Conservation (phyloP, 2,888 invertebrate genomes). For the Noctua janthe region DNA sequence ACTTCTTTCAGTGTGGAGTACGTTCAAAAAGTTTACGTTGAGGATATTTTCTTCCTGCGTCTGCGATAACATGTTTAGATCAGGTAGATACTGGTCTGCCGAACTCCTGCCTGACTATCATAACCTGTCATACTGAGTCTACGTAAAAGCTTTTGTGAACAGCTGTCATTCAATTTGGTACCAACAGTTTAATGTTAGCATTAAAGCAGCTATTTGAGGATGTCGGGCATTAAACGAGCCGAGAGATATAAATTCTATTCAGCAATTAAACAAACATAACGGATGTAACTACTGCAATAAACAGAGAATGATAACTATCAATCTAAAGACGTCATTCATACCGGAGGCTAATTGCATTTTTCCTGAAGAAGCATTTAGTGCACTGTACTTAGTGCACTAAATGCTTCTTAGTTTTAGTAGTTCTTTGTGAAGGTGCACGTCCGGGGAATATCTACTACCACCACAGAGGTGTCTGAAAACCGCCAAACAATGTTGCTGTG, state of each 20-base stretch:
- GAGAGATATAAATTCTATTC: conserved; percentile 48
- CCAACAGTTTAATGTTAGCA: conserved; percentile 38
- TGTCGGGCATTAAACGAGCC: conserved; percentile 33
- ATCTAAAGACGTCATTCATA: conserved; percentile 25
- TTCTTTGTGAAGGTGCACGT: too few relatives aligned
- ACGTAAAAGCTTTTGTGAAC: conserved; percentile 17
- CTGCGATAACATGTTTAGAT: background rate
- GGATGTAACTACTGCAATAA: conserved; percentile 58
- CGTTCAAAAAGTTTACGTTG: background rate
- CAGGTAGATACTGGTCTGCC: background rate
- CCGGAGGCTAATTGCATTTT: conserved; percentile 23
- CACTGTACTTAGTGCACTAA: background rate
- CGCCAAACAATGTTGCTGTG: background rate
- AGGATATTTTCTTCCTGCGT: background rate
- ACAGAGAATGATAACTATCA: conserved; percentile 45
- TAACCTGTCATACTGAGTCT: background rate
- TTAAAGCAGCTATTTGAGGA: conserved; percentile 48
- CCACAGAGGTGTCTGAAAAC: background rate
- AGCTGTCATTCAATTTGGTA: conserved; percentile 15
- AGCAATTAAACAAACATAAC: conserved; percentile 58
- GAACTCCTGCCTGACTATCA: background rate
- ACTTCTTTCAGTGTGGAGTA: background rate
- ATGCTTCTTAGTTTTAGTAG: background rate
- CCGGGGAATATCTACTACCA: background rate
- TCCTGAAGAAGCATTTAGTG: background rate